phyloP scores from a whole-genome alignment of 2,888 invertebrate genomes.

The Leptinotarsa tumamoca region DNA sequence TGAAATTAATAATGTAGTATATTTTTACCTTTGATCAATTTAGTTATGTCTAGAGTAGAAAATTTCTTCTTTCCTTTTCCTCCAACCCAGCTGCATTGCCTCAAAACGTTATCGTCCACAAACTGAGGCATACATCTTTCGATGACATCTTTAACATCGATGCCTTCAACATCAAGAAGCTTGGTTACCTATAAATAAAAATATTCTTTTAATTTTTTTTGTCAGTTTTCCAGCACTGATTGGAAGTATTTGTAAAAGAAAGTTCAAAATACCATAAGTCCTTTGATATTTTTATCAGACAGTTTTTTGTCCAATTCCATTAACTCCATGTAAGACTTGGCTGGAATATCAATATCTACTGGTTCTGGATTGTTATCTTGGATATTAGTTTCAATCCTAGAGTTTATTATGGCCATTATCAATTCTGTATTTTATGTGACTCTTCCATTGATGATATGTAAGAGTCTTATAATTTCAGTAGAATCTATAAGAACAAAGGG shows the following conservation, averaged over 20 bases:
- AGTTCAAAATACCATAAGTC: constrained; percentile 17
- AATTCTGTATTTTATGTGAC: constrained; percentile 23
- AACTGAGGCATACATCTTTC: constrained; percentile 20
- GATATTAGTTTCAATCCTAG: constrained; percentile 1
- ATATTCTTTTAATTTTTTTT: background rate
- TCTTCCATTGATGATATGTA: background rate
- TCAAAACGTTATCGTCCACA: constrained; percentile 15
- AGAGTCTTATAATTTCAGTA: no score
- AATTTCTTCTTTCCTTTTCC: constrained; percentile 19
- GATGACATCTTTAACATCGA: constrained; percentile 20
- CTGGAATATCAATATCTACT: constrained; percentile 24
- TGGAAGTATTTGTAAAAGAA: constrained; percentile 4
- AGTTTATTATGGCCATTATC: constrained; percentile 21
- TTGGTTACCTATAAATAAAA: constrained; percentile 8
- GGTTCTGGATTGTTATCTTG: background rate
- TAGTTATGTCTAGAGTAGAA: constrained; percentile 18
- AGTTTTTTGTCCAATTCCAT: constrained; percentile 26
- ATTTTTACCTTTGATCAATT: constrained; percentile 24
- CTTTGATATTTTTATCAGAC: background rate
- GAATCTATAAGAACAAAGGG: no score
- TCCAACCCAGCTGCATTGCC: constrained; percentile 28
- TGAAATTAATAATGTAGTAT: background rate
- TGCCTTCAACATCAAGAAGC: constrained; percentile 20
- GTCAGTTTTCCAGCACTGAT: background rate
- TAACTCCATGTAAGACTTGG: constrained; percentile 9